A percentile compares a stretch with the other conserved stretches of the same genome.
phyloP scores from a whole-genome alignment of 2,888 invertebrate genomes.

The Oxyteleia sp. region DNA sequence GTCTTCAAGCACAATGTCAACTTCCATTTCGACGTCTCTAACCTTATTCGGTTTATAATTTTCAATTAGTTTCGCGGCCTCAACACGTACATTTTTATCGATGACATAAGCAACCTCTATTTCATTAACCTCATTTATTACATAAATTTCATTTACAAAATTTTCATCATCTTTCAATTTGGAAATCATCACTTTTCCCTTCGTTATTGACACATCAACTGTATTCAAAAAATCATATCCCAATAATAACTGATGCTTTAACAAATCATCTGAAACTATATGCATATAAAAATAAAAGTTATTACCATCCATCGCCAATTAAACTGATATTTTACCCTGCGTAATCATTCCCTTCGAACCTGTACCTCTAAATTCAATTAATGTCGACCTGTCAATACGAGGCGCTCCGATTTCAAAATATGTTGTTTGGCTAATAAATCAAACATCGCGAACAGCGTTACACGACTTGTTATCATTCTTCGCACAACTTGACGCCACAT shows the following conservation, averaged over 20 bases:
- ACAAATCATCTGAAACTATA: slow-evolving; percentile 43
- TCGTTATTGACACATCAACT: slow-evolving; percentile 32
- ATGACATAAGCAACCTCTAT: background rate
- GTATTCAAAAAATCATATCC: slow-evolving; percentile 52
- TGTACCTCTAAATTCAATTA: slow-evolving; percentile 52
- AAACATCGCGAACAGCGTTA: slow-evolving; percentile 45
- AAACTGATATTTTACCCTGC: slow-evolving; percentile 19
- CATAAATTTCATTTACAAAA: slow-evolving; percentile 18
- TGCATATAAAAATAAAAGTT: slow-evolving; percentile 43
- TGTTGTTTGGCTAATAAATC: slow-evolving; percentile 31
- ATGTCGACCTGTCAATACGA: slow-evolving; percentile 15
- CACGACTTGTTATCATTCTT: slow-evolving; percentile 25
- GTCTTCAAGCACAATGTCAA: slow-evolving; percentile 78
- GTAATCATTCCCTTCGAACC: slow-evolving; percentile 33
- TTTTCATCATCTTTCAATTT: slow-evolving; percentile 31
- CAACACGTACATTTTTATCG: slow-evolving; percentile 23
- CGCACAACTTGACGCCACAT: slow-evolving; percentile 27
- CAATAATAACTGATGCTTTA: slow-evolving; percentile 51
- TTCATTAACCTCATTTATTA: slow-evolving; percentile 7
- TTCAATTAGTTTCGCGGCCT: slow-evolving; percentile 5
- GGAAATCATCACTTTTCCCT: slow-evolving; percentile 8
- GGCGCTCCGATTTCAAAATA: slow-evolving; percentile 57
- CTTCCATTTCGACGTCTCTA: slow-evolving; percentile 69
- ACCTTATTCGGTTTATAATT: slow-evolving; percentile 48
- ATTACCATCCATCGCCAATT: slow-evolving; percentile 49